Evolutionary conservation across 2,113 vertebrate species (phyloP), one percentile per base, ranked within the genome.

Genomic region (Maccullochella peelii): DNA sequence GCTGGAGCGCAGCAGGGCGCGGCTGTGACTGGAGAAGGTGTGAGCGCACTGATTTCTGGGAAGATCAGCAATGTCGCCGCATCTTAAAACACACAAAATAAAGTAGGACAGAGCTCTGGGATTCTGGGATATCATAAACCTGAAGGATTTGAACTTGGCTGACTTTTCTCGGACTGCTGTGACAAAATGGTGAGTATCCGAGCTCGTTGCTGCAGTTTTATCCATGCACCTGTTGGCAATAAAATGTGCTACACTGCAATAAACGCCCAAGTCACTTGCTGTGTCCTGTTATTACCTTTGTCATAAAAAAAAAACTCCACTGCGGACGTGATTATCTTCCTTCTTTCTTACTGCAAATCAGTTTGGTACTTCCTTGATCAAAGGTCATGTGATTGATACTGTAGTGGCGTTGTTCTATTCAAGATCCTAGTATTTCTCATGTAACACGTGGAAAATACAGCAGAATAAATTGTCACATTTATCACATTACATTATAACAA

Each of bases 131-230:
- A 16, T 42, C 0, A 33, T 1, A 23, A 21, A 9, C 6, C 52
- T 50, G 36, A 10, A 69, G 69, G 75, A 44, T 47, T 58, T 61
- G 20, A 38, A 15, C 57, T 23, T 38, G 40, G 20, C 14, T 14
- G 42, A 54, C n/a, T 62, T 63, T 20, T 65, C 3, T 36, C 20
- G 1, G 8, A 27, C 33, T 49, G 57, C 44, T 67, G 62, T 36
- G 72, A 40, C 80, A 93, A 82, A 61, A 94, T 94, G 93, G 93
- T 94, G 78, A 92, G 93, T 88, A 8, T 12, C 6, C 2, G 42
- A 18, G 40, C 33, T 18, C 2, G 20, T 1, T 49, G 27, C 8
- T 21, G 0, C 10, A 8, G n/a, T 36, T 36, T 33, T 18, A 47
- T 57, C 21, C 30, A 15, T 52, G 21, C 52, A 59, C 38, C 27